These are phyloP conservation scores for Hirudo medicinalis DNA, from an alignment of 1,140 invertebrate genomes.

Conservation along the genomic window DNA sequence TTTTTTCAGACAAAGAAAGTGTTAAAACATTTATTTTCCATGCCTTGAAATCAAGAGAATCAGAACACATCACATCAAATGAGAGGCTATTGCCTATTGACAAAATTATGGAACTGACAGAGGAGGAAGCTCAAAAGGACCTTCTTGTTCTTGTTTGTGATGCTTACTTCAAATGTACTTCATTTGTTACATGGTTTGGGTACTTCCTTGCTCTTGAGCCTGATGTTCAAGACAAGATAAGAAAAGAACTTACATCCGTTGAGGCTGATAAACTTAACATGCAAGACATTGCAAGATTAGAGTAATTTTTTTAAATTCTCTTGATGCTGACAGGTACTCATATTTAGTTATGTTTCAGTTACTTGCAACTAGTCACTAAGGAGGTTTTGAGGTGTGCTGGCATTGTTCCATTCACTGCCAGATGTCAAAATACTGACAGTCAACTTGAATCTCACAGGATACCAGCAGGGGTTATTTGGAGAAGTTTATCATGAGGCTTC, in stretches of 20 bases:
- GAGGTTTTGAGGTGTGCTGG: slow-evolving; percentile 35
- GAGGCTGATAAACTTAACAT: slow-evolving; percentile 8
- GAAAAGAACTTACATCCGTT: slow-evolving; percentile 11
- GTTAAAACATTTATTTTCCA: slow-evolving; percentile 1
- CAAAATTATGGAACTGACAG: neutral
- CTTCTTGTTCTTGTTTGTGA: neutral
- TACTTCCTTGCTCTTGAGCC: slow-evolving; percentile 7
- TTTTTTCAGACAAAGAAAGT: neutral
- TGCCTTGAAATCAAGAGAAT: neutral
- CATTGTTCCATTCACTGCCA: slow-evolving; percentile 34
- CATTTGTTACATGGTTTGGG: neutral
- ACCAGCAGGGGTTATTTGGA: slow-evolving; percentile 23
- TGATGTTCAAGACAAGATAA: slow-evolving; percentile 2
- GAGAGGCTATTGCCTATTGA: neutral
- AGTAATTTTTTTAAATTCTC: neutral
- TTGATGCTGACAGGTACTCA: neutral
- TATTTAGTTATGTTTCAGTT: slow-evolving; percentile 27
- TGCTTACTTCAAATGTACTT: neutral
- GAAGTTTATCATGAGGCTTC: neutral
- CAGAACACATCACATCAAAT: neutral
- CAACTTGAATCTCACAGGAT: slow-evolving; percentile 36
- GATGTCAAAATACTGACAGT: slow-evolving; percentile 32
- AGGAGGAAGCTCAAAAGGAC: neutral
- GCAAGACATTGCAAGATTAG: neutral
- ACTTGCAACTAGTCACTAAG: slow-evolving; percentile 34